A percentile compares a stretch with the other conserved stretches of the same genome.
These are phyloP conservation scores for Drosophila phalerata DNA, from an alignment of 2,888 invertebrate species.

Conservation along the genomic window DNA sequence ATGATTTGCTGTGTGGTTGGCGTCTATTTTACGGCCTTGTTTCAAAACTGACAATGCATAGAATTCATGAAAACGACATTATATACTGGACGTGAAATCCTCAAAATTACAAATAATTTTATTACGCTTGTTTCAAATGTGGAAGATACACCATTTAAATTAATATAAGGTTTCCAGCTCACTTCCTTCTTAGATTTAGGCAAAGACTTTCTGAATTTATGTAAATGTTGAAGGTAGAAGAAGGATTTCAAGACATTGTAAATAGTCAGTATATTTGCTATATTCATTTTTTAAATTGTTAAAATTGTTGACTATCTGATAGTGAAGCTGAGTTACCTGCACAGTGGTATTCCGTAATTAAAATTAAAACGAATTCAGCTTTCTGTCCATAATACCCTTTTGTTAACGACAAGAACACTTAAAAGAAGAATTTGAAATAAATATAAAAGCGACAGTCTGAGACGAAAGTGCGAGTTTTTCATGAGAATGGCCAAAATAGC, in stretches of 20 bases:
- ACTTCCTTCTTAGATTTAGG: background rate
- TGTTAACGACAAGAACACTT: background rate
- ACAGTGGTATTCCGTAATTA: background rate
- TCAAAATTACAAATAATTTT: conserved; percentile 25
- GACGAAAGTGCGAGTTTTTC: background rate
- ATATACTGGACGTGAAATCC: conserved; percentile 21
- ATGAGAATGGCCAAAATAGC: background rate
- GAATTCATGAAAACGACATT: conserved; percentile 4
- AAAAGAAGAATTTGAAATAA: background rate
- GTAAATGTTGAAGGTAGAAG: background rate
- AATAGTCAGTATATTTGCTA: no score
- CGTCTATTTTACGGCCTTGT: conserved; percentile 32
- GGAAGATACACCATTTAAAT: background rate
- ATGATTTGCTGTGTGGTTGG: conserved; percentile 31
- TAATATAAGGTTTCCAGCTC: background rate
- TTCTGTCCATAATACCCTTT: background rate
- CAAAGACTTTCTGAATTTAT: background rate
- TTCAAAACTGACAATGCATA: conserved; percentile 40
- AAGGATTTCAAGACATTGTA: no score
- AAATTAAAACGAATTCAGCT: background rate
- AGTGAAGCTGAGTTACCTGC: background rate
- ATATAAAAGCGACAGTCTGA: background rate
- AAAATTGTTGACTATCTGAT: no score
- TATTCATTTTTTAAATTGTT: no score
- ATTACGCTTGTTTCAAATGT: background rate